phyloP scores from a whole-genome alignment of 2,113 vertebrate species.

The Serilophus lunatus region DNA sequence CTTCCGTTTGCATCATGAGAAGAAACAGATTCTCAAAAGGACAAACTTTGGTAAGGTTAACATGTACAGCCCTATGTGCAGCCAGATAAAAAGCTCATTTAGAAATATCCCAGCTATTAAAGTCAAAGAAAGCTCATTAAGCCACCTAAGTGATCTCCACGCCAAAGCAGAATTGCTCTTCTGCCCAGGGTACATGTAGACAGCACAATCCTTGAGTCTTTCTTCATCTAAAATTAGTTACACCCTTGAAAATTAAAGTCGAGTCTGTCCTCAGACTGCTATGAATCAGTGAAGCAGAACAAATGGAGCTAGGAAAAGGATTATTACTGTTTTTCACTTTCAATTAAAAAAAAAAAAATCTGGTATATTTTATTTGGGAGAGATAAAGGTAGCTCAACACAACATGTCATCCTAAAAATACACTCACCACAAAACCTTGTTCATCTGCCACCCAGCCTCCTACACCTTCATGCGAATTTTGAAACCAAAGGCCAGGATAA shows the following conservation, averaged over 20 bases:
- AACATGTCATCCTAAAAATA: neutral
- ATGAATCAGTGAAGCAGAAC: neutral
- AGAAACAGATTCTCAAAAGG: neutral
- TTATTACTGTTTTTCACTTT: neutral
- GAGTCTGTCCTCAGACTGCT: neutral
- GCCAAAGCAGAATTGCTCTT: neutral
- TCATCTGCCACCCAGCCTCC: neutral
- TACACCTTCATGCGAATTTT: neutral
- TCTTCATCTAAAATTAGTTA: constrained; percentile 4
- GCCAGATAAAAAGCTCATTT: neutral
- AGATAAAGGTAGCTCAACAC: neutral
- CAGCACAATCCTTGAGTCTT: neutral
- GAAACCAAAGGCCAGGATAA: neutral
- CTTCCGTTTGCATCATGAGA: neutral
- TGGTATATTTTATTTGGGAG: neutral
- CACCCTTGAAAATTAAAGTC: constrained; percentile 1
- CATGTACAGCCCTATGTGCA: neutral
- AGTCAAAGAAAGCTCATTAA: neutral
- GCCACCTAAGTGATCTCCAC: neutral
- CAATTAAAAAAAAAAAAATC: neutral
- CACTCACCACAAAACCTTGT: neutral
- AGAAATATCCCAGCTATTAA: neutral
- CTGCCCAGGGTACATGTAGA: neutral
- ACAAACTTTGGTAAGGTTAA: neutral
- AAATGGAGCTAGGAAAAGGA: neutral